These are phyloP conservation scores for Lycopodina hypogea DNA, from an alignment of 37 sponge, comb jelly and placozoan genomes.

Conservation along the genomic window DNA sequence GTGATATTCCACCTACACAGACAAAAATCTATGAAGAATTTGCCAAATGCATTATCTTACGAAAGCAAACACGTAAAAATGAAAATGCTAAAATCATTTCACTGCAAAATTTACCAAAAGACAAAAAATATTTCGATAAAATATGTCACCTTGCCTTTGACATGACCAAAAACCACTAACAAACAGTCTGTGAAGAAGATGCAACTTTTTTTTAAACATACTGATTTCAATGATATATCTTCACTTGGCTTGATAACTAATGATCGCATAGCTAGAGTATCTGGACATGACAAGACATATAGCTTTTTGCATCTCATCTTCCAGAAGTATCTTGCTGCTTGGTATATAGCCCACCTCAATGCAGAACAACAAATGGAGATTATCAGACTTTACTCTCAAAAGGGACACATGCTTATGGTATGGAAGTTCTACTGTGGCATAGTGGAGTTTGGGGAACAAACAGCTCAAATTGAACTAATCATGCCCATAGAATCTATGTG, in stretches of 20 bases:
- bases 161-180: background rate
- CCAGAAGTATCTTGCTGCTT: constrained; percentile 34
- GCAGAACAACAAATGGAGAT: background rate
- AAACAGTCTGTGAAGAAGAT: background rate
- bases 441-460: background rate
- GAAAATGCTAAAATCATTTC: background rate
- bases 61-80: background rate
- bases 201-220: background rate
- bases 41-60: background rate
- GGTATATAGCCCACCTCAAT: background rate
- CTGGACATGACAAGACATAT: background rate
- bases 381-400: background rate
- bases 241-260: constrained; percentile 13
- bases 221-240: background rate
- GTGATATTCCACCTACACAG: constrained; percentile 12
- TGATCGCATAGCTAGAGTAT: background rate
- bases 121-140: background rate
- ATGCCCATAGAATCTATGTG: no score
- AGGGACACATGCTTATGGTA: constrained; percentile 10
- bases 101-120: background rate
- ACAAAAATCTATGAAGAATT: constrained; percentile 26
- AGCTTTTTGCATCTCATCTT: constrained; percentile 26
- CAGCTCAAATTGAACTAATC: background rate
- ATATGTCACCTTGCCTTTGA: constrained; percentile 21
- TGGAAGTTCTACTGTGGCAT: constrained; percentile 36